Base-by-base conservation (phyloP, 2,113 vertebrate genomes). In the Accipiter virgatus region DNA sequence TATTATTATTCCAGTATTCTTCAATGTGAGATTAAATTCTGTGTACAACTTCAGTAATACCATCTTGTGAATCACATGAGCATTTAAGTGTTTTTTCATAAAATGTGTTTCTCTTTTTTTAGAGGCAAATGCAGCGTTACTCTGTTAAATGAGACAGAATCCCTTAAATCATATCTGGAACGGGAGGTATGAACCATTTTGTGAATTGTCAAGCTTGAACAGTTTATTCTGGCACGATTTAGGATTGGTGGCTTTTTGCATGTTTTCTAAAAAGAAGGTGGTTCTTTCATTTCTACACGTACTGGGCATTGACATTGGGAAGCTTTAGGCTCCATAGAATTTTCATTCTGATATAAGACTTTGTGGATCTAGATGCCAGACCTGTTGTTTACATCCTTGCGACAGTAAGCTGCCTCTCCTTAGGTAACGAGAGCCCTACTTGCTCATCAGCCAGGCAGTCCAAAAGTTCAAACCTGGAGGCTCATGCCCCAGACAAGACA, bases 111-210 rank as follows among this genome's bases (percentile, higher is more conserved):
- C 27, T 97, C 17, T 91, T 66, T 94, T 97, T 97, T 81, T 96
- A 99, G 99, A 97, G 99, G 99, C 83, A 99, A 99, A 97, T 99
- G 99, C 98, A 99, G 99, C 5, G 99, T 99, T 96, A 99, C 99
- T 9, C 97, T 99, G 97, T 98, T 99, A 96, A 99, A 99, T 43
- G 99, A 99, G 97, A 99, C 99, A 0, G 99, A 99, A 98, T 99
- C 99, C 5, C 98, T 99, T 87, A 99, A 98, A 97, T 99, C 99
- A 4, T 99, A 99, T 97, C 97, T 99, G 98, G 99, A 99, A 89
- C 98, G 99, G 92, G 99, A 99, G 99, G 99, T 99, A 98, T 86
- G 98, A 92, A 92, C 38, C 36, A 62, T 95, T 95, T 96, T 93
- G 38, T 79, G 32, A 93, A 65, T 89, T 95, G 52, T 71, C 48